Base-by-base conservation (phyloP, 2,888 invertebrate genomes). In the Osmoderma eremita region DNA sequence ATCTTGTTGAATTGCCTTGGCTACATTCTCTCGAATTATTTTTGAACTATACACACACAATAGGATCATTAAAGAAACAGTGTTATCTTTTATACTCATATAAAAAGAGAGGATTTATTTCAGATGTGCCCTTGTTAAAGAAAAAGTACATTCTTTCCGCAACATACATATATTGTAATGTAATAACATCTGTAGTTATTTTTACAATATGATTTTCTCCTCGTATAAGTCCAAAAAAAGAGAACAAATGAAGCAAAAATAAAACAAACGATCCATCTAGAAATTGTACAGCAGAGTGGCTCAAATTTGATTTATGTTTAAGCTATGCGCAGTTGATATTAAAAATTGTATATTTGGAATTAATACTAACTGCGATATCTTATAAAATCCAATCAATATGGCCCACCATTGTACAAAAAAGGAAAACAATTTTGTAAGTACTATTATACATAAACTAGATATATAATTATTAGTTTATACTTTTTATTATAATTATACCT, bases 121-220 rank as follows among this genome's bases (percentile, higher is more conserved):
- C 63, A 39, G 45, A 67, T 54, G 36, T 50, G 56, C 41, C 22
- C 39, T 48, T 61, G 38, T 68, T 36, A 42, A 64, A 64, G 38
- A 68, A 54, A n/a, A 45, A 67, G 12, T 39, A 58, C 42, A 70
- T 68, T 68, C 69, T 73, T 70, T 75, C 75, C 74, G 75, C 72
- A 72, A 75, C 75, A 75, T n/a, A n/a, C n/a, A n/a, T 75, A 76
- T 76, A 78, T 75, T 77, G 75, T 77, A 75, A 78, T 78, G 77
- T 78, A 68, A 76, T 76, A 74, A 77, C 76, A 75, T 77, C 77
- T 77, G 78, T 77, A 77, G 63, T 71, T 72, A 72, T 71, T 72
- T 75, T 72, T 68, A 61, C 50, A 63, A 69, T 71, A 8, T 30
- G 66, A 67, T 67, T 67, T 66, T 67, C 54, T 41, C 45, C 69